Base-by-base conservation (phyloP, 2,113 vertebrate species). In the Pogona vitticeps region DNA sequence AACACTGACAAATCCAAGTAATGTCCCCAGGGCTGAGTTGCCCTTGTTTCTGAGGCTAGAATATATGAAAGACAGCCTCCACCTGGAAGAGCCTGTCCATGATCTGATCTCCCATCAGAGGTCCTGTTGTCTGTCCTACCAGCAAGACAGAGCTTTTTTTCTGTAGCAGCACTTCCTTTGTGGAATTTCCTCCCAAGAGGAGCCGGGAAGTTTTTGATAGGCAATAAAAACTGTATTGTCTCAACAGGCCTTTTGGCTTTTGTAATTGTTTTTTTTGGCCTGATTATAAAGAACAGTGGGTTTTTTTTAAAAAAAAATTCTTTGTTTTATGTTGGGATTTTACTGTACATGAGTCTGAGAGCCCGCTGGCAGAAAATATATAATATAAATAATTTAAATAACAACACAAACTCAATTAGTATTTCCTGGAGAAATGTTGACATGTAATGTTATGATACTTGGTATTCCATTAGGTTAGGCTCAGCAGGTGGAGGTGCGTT, bases 401-500 rank as follows among this genome's bases (percentile, higher is more conserved):
- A 68, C 23, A 31, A 28, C 10, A 68, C 10, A 13, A 18, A 42
- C 10, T 81, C 13, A 80, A 84, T 61, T 46, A 9, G 28, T 68
- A 61, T 56, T 91, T 89, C 91, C 82, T 58, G 90, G 79, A 76
- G 59, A 75, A 70, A 80, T 82, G 33, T 15, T 38, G 61, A 58
- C 6, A 59, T 82, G 33, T 7, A 84, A 82, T n/a, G 33, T 13
- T 1, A 18, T 8, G 21, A 46, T 67, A 68, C 72, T 67, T 72
- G 89, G 80, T 0, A 52, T 42, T 42, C 76, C 65, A 63, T 56
- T 58, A 38, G 76, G n/a, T 20, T 17, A 52, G 90, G 82, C 88
- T 97, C 95, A 97, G 94, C 97, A 97, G 93, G 95, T 92, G 46
- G 97, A 97, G 87, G 96, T 96, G 83, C 97, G 97, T 92, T 99